These are phyloP conservation scores for Drosophila santomea DNA, from an alignment of 1,140 invertebrate genomes.

Conservation along the genomic window DNA sequence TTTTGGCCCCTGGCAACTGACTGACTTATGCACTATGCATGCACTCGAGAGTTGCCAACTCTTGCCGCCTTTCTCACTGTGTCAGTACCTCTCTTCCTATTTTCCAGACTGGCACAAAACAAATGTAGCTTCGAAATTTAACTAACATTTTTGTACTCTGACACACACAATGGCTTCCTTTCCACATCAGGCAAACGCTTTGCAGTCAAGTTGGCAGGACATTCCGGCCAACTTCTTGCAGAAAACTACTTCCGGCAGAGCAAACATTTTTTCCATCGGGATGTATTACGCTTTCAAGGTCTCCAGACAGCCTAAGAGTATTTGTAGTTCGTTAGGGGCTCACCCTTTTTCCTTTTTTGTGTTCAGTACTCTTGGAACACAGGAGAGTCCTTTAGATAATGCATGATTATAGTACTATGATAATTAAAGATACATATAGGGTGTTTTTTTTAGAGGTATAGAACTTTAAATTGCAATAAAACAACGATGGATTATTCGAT, in stretches of 20 bases:
- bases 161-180: slow-evolving; percentile 45
- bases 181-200: slow-evolving; percentile 33
- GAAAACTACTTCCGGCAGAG: not conserved
- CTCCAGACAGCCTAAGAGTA: not conserved
- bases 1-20: slow-evolving; percentile 28
- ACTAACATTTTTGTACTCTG: slow-evolving; percentile 61
- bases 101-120: slow-evolving; percentile 33
- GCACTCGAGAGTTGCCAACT: slow-evolving; percentile 71
- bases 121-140: slow-evolving; percentile 68
- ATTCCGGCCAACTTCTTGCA: not conserved
- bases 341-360: not conserved
- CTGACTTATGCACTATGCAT: slow-evolving; percentile 78
- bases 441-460: too few species aligned
- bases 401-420: not conserved
- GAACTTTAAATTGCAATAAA: too few species aligned
- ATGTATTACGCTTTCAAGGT: not conserved
- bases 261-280: not conserved
- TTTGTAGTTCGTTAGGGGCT: not conserved
- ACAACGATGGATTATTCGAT: too few species aligned
- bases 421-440: not conserved
- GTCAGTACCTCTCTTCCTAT: slow-evolving; percentile 3
- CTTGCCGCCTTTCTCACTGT: slow-evolving; percentile 1
- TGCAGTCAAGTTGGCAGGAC: slow-evolving; percentile 12
- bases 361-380: not conserved
- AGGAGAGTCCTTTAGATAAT: not conserved